Evolutionary conservation across 2,113 vertebrate genomes (phyloP).

Genomic region (Python bivittatus): DNA sequence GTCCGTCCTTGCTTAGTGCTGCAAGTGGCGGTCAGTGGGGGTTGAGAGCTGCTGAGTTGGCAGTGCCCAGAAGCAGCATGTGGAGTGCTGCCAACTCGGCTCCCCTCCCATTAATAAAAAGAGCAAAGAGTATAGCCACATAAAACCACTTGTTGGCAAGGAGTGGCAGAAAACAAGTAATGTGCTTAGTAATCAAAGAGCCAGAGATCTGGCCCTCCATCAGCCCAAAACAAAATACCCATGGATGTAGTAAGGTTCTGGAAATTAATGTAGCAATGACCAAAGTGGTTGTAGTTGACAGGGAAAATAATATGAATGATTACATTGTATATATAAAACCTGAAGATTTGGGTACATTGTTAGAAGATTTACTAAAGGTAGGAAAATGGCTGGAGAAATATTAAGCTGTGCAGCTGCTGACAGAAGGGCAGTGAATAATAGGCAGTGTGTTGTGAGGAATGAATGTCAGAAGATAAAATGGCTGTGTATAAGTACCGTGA

Average conservation of each 20-base stretch:
- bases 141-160: background rate
- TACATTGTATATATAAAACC: background rate
- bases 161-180: background rate
- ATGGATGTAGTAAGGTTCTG: background rate
- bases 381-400: background rate
- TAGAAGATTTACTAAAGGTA: background rate
- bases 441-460: background rate
- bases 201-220: background rate
- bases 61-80: background rate
- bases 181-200: background rate
- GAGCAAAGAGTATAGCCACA: background rate
- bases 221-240: background rate
- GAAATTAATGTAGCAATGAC: background rate
- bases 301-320: background rate
- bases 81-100: background rate
- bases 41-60: background rate
- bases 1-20: background rate
- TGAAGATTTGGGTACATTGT: background rate
- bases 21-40: background rate
- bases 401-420: background rate
- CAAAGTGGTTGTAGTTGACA: background rate
- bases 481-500: background rate
- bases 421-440: background rate
- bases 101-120: background rate
- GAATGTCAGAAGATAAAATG: background rate